Percentiles rank a stretch among this genome's conserved stretches.
Conservation (phyloP, 2,888 invertebrate species). For the Sericinus montela region DNA sequence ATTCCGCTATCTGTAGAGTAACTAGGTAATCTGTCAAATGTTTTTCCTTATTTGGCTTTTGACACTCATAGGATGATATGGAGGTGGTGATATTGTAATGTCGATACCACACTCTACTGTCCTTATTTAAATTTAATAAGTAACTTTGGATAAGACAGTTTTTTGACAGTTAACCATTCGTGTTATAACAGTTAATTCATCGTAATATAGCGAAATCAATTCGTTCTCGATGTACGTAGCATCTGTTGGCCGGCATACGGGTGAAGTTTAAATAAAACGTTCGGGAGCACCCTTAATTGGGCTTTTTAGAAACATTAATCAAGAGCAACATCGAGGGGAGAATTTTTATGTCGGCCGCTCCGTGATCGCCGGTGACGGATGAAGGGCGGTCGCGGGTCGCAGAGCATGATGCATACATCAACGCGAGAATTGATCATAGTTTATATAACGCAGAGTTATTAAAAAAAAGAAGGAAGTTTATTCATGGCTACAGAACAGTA, state of each 20-base stretch:
- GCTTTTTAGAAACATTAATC: slow-evolving; percentile 76
- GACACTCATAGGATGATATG: too few relatives aligned
- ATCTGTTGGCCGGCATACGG: slow-evolving; percentile 36
- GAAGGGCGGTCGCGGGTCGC: slow-evolving; percentile 46
- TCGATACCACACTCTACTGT: too few relatives aligned
- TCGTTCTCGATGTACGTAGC: slow-evolving; percentile 8
- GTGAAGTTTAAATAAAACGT: slow-evolving; percentile 58
- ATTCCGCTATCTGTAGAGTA: too few relatives aligned
- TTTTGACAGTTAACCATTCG: too few relatives aligned
- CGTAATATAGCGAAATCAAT: slow-evolving; percentile 11
- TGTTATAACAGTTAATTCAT: not conserved
- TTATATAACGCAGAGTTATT: not conserved
- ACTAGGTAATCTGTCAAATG: too few relatives aligned
- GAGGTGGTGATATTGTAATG: too few relatives aligned
- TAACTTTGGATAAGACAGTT: too few relatives aligned
- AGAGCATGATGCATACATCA: slow-evolving; percentile 55
- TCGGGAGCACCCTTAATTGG: slow-evolving; percentile 68
- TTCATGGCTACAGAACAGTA: too few relatives aligned
- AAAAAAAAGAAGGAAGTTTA: too few relatives aligned
- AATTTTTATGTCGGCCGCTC: slow-evolving; percentile 59
- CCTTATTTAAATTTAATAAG: too few relatives aligned
- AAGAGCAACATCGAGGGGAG: slow-evolving; percentile 62
- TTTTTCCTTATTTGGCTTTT: too few relatives aligned
- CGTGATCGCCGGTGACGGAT: slow-evolving; percentile 58
- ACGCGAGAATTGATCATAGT: slow-evolving; percentile 23